A percentile compares a stretch with the other conserved stretches of the same genome.
Evolutionary conservation across 1,140 invertebrate genomes (phyloP).

Genomic region (Lutraria rhynchaena): DNA sequence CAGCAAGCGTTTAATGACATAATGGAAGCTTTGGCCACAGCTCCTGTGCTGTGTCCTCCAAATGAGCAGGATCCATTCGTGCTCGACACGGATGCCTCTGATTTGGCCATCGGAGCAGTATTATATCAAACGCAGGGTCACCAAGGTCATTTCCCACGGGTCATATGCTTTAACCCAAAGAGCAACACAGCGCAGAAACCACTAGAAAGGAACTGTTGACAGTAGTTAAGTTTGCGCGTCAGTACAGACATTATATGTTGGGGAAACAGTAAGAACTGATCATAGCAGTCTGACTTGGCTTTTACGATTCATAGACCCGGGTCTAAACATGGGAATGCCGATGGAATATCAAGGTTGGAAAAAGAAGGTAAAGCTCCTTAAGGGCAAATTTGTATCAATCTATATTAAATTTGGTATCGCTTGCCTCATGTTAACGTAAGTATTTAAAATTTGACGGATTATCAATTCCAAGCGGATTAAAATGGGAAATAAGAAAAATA

Average conservation of each 20-base stretch:
- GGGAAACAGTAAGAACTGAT: not conserved
- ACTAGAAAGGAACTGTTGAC: constrained; percentile 1
- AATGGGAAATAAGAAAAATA: too few species aligned
- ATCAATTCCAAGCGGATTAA: too few species aligned
- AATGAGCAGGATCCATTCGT: constrained; percentile 2
- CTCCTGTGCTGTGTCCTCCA: not conserved
- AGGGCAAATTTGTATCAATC: too few species aligned
- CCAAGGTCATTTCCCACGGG: not conserved
- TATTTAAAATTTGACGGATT: too few species aligned
- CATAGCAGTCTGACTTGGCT: constrained; percentile 3
- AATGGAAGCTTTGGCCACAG: not conserved
- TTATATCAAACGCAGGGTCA: too few species aligned
- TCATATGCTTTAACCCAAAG: not conserved
- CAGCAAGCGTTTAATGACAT: not conserved
- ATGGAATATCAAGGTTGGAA: constrained; percentile 64
- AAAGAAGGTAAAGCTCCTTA: too few species aligned
- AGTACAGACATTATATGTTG: not conserved
- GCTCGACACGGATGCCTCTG: too few species aligned
- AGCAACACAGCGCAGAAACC: not conserved
- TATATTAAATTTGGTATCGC: too few species aligned
- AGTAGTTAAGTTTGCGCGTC: not conserved
- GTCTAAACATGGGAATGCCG: constrained; percentile 67
- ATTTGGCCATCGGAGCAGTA: too few species aligned
- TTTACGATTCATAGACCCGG: constrained; percentile 59
- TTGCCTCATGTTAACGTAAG: too few species aligned